phyloP scores from a whole-genome alignment of 1,140 invertebrate species.

The Lethocerus indicus region DNA sequence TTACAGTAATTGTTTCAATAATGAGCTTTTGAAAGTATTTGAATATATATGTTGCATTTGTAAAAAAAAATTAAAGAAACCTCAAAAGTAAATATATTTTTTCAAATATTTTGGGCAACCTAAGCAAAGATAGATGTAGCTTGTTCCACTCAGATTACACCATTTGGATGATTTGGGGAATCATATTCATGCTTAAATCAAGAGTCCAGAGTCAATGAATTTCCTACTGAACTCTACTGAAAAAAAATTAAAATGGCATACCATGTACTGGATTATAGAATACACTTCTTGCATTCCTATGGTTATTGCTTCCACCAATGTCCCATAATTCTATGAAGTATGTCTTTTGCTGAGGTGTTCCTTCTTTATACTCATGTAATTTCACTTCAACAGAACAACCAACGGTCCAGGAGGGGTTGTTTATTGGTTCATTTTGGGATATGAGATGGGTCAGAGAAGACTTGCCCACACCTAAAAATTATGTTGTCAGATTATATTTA shows the following conservation, averaged over 20 bases:
- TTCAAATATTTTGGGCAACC: not conserved
- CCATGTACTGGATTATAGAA: conserved; percentile 90
- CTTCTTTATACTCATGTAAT: conserved; percentile 89
- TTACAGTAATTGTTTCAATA: too few relatives aligned
- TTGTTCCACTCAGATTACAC: not conserved
- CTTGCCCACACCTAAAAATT: conserved; percentile 72
- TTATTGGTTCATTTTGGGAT: conserved; percentile 67
- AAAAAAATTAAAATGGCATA: conserved; percentile 28
- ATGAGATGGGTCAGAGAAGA: conserved; percentile 84
- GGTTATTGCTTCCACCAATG: conserved; percentile 81
- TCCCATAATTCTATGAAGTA: conserved; percentile 96
- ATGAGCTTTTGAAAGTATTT: too few relatives aligned
- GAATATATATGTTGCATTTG: too few relatives aligned
- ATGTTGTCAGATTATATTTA: not conserved
- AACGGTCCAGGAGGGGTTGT: conserved; percentile 81
- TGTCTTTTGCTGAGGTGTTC: conserved; percentile 72
- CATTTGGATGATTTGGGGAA: not conserved
- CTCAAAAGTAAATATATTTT: not conserved
- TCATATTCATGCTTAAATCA: not conserved
- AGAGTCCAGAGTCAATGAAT: not conserved
- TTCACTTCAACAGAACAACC: conserved; percentile 92
- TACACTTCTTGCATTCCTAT: conserved; percentile 76
- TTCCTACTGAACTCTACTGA: too few relatives aligned
- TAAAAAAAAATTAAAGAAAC: not conserved
- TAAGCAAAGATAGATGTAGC: not conserved